These are phyloP conservation scores for Erinaceus europaeus DNA, from an alignment of 2,113 vertebrate species.

Conservation along the genomic window DNA sequence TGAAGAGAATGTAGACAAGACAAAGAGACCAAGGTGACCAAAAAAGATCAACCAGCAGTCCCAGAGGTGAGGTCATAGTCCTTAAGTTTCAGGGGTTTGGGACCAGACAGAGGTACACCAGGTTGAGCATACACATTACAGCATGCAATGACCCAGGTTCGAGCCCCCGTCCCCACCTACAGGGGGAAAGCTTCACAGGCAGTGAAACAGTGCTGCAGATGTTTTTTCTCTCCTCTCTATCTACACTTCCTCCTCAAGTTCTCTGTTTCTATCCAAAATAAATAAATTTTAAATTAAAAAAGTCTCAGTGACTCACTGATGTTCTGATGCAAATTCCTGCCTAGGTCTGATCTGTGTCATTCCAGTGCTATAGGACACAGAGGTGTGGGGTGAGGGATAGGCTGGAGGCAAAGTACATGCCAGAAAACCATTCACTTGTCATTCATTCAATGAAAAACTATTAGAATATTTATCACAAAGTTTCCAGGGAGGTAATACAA, in stretches of 20 bases:
- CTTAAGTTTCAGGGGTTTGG: background rate
- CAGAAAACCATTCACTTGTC: background rate
- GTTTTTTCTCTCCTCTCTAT: too few species aligned
- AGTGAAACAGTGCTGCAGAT: too few species aligned
- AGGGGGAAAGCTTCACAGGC: too few species aligned
- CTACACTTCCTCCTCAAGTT: too few species aligned
- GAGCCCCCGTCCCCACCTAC: too few species aligned
- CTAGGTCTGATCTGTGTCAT: background rate
- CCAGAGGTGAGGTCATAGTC: background rate
- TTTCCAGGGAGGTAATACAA: too few species aligned
- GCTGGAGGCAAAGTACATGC: background rate
- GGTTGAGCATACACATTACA: too few species aligned
- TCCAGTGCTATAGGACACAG: background rate
- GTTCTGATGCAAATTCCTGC: too few species aligned
- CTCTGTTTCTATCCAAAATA: too few species aligned
- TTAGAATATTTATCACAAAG: slow-evolving; percentile 7
- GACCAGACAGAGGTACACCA: background rate
- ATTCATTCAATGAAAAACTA: background rate
- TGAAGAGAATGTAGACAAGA: background rate
- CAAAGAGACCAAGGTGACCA: background rate
- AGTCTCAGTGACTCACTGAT: background rate
- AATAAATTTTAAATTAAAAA: too few species aligned
- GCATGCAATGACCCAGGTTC: too few species aligned
- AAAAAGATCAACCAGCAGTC: background rate
- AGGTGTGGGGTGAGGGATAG: background rate